phyloP scores from a whole-genome alignment of 2,113 vertebrate genomes.

The Genyomyrus donnyi region DNA sequence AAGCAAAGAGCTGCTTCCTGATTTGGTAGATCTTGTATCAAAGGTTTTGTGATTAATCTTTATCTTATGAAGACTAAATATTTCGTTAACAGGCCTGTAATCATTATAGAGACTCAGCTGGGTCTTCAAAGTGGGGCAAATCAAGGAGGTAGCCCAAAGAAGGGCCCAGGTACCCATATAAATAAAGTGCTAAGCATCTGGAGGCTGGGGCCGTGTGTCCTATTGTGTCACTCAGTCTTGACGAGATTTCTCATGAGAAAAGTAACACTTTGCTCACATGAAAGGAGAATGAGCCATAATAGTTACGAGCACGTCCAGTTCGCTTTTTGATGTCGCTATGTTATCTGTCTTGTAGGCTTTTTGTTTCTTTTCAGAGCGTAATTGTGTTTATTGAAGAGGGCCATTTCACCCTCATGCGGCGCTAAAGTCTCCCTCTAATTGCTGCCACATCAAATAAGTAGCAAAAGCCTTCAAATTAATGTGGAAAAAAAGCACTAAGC shows the following conservation, averaged over 20 bases:
- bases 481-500: constrained; percentile 50
- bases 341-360: constrained; percentile 56
- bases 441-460: constrained; percentile 81
- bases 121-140: constrained; percentile 31
- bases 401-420: constrained; percentile 57
- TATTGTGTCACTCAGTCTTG: constrained; percentile 39
- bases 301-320: constrained; percentile 48
- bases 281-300: constrained; percentile 55
- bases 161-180: constrained; percentile 35
- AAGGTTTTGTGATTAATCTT: background rate
- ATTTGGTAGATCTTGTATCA: background rate
- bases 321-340: constrained; percentile 57
- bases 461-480: constrained; percentile 64
- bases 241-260: constrained; percentile 72
- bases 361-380: constrained; percentile 61
- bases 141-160: constrained; percentile 27
- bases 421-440: constrained; percentile 80
- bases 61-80: background rate
- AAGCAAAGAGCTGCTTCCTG: background rate
- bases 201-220: constrained; percentile 29
- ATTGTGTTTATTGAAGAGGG: constrained; percentile 75
- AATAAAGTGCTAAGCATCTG: constrained; percentile 30
- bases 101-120: constrained; percentile 17
- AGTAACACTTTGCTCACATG: constrained; percentile 58
- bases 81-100: background rate